Evolutionary conservation across 2,113 vertebrate species (phyloP), one percentile per base, ranked within the genome.

Genomic region (Ardeotis arabs): DNA sequence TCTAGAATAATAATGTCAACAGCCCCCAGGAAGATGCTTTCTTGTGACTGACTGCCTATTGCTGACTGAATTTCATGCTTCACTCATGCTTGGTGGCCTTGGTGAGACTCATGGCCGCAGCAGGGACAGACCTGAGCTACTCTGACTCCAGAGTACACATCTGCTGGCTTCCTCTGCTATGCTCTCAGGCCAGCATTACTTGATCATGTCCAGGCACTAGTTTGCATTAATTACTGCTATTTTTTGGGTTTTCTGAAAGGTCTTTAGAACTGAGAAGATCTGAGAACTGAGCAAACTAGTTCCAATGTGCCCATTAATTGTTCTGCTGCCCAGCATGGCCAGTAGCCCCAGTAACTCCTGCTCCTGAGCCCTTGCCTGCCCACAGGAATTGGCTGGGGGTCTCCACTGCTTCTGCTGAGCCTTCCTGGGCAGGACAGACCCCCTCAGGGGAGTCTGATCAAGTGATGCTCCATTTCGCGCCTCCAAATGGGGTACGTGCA

Each of bases 1-100:
- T 97, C 92, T 89, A 85, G 76, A 97, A 96, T 96, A 96, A 96
- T 81, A 95, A 96, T 93, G 91, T 94, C 96, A 97, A 93, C 91
- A 97, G 86, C 70, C 86, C 60, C 70, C 63, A 94, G 94, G 80
- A 97, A 95, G 89, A 95, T 79, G 93, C 44, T 94, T 92, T 73
- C 75, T 58, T 92, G 68, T 78, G 72, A 89, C 39, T 69, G 82
- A 64, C 72, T 85, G 68, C 81, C 60, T 94, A 4, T 73, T 88
- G 66, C 83, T 4, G 39, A 53, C 58, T 44, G 69, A 15, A 56
- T 95, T 95, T 93, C 39, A 35, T 76, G 52, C 23, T 89, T 81
- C 19, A 6, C 37, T 91, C 64, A 25, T 1, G 0, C 49, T 78
- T 4, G 1, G 39, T 77, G 82, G 58, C 93, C 82, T 95, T 88